Conservation (phyloP, 2,888 invertebrate genomes). For the Isoperla grammatica region DNA sequence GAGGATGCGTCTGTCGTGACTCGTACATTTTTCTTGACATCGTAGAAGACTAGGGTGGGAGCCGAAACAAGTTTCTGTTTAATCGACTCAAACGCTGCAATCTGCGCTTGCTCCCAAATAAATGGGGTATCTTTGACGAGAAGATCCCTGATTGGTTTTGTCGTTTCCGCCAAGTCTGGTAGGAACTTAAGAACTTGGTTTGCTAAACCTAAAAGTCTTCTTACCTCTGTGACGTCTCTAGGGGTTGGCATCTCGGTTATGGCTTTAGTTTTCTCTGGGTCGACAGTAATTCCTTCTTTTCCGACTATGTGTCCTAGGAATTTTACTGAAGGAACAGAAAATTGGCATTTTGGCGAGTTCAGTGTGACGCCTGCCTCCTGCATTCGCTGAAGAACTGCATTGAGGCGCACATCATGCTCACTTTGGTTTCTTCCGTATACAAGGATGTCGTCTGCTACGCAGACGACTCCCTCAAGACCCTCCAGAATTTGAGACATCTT, state of each 20-base stretch:
- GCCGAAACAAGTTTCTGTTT: slow-evolving; percentile 35
- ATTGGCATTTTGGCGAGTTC: not conserved
- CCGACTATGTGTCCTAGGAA: slow-evolving; percentile 10
- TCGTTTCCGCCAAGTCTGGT: slow-evolving; percentile 30
- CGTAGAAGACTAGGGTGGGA: slow-evolving; percentile 38
- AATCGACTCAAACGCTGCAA: slow-evolving; percentile 34
- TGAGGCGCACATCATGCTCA: slow-evolving; percentile 3
- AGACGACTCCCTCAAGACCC: not conserved
- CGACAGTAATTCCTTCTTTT: not conserved
- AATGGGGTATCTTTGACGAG: slow-evolving; percentile 30
- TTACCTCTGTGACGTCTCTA: not conserved
- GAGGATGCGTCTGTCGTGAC: slow-evolving; percentile 38
- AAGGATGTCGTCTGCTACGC: slow-evolving; percentile 3
- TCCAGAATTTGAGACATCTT: slow-evolving; percentile 26
- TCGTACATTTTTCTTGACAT: slow-evolving; percentile 32
- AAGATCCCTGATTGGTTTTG: slow-evolving; percentile 32
- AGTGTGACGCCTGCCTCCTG: not conserved
- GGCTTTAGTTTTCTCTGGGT: not conserved
- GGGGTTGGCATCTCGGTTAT: not conserved
- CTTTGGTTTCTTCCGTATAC: not conserved
- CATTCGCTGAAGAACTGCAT: not conserved
- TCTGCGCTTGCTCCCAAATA: slow-evolving; percentile 32
- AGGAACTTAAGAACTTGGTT: slow-evolving; percentile 8
- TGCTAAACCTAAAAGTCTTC: slow-evolving; percentile 5
- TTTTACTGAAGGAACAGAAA: not conserved